Evolutionary conservation across 2,797 vertebrate genomes (phyloP), one percentile per base, ranked within the genome.

Genomic region (Centroberyx gerrardi): DNA sequence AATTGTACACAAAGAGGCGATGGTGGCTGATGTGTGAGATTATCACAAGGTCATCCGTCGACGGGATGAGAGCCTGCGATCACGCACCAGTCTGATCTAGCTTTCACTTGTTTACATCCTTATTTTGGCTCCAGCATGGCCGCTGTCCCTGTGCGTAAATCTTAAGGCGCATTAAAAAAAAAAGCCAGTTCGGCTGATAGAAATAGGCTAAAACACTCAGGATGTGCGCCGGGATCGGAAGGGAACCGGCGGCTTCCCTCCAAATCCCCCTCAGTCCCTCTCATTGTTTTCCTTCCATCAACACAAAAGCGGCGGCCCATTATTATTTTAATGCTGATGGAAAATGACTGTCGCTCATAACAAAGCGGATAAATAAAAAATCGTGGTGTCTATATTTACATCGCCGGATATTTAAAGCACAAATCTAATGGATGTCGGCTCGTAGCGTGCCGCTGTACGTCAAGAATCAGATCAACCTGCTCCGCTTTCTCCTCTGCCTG

Each of bases 31-130:
- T 87, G 92, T 89, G 89, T 76, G 85, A 88, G 90, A 91, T 93
- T 90, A 90, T 87, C 91, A 92, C 94, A 95, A 95, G 94, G 94
- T 95, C 93, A 94, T 88, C 90, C 82, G 84, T 85, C 88, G 88
- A 83, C 84, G 85, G 88, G 92, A 91, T 89, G 91, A 76, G 82
- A 87, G 82, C 52, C 66, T 61, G 78, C 82, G 62, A 83, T 73
- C 88, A 76, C 87, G 85, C 88, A 83, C 83, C 73, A 82, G 85
- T 83, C 86, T 2, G 81, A 80, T 80, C 89, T 76, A 87, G 78
- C 87, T 91, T 70, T 83, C 81, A 28, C 80, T 93, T 93, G 87
- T 92, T 93, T 91, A 88, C 83, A 88, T 90, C 87, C 85, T 82
- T n/a, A 4, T 72, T 59, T 62, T 52, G 76, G 60, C 84, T 75